Percentiles rank a stretch among this genome's conserved stretches.
phyloP scores from a whole-genome alignment of 2,888 invertebrate genomes.

The Limnephilus rhombicus region DNA sequence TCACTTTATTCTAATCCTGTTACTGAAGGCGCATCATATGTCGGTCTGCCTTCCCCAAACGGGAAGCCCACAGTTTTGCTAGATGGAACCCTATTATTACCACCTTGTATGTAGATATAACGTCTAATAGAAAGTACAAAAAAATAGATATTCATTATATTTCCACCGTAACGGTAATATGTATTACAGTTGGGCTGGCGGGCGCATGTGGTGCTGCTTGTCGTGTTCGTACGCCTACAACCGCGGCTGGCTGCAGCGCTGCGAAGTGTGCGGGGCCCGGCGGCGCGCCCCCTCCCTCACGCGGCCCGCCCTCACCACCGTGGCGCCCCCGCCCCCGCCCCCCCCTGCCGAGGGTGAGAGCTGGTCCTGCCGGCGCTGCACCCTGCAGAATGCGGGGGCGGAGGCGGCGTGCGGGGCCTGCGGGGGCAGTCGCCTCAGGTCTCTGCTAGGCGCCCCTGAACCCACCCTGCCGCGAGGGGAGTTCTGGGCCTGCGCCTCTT shows the following conservation, averaged over 20 bases:
- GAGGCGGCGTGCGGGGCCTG: constrained; percentile 90
- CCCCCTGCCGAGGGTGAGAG: constrained; percentile 70
- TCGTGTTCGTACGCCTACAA: constrained; percentile 94
- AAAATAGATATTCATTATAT: too few relatives aligned
- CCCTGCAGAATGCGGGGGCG: constrained; percentile 86
- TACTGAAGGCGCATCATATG: too few relatives aligned
- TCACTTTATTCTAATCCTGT: too few relatives aligned
- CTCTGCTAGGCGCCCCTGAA: constrained; percentile 81
- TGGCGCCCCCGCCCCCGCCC: constrained; percentile 74
- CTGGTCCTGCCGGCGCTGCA: constrained; percentile 94
- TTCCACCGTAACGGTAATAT: background rate
- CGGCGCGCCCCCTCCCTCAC: constrained; percentile 80
- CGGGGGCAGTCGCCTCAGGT: constrained; percentile 88
- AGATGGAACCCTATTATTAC: too few relatives aligned
- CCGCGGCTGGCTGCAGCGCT: constrained; percentile 86
- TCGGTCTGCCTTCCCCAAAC: too few relatives aligned
- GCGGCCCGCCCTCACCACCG: constrained; percentile 84
- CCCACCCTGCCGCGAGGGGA: constrained; percentile 85
- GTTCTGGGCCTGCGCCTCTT: constrained; percentile 88
- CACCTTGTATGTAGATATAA: too few relatives aligned
- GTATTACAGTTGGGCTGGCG: constrained; percentile 67
- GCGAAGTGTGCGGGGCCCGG: constrained; percentile 89
- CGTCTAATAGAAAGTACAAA: too few relatives aligned
- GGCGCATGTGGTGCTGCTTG: constrained; percentile 91
- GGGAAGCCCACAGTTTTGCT: too few relatives aligned